Evolutionary conservation across 2,888 invertebrate genomes (phyloP), one percentile per base, ranked within the genome.

Genomic region (Plebejus melissa): DNA sequence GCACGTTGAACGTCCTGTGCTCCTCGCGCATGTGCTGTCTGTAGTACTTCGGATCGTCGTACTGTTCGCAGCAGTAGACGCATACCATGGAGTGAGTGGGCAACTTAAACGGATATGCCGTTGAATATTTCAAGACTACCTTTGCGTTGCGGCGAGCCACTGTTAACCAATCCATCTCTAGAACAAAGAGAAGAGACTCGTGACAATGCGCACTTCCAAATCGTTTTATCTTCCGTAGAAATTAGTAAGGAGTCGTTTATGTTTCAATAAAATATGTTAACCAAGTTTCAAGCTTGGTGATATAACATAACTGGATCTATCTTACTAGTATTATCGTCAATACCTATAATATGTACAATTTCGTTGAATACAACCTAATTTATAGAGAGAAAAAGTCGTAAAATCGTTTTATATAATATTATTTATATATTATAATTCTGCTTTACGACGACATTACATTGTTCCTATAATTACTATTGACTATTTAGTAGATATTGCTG

Each of bases 21-120:
- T 86, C 84, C 1, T 77, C 78, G 58, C 79, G 81, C 86, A 90
- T 87, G 77, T 91, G 91, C 4, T 80, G 77, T 76, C 90, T 84
- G 80, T 86, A 90, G 65, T 76, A 77, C 32, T 77, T 79, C 9
- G 88, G 87, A 46, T 87, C 86, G 69, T 83, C 82, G 79, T 83
- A 87, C 46, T 80, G 83, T 74, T 88, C 85, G 79, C 82, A 83
- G 86, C 89, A 90, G 81, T 85, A 89, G 75, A 89, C 87, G 81
- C 90, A 90, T 74, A 88, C 84, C 82, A 90, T 84, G 60, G 82
- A 77, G 80, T 84, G 84, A 78, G 83, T 85, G 65, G 90, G 90
- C 74, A 89, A 83, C 79, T 87, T 86, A 85, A 90, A 90, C 74
- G 90, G 90, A 82, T 86, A 89, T 79, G 85, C 86, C 71, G 90